Conservation (phyloP, 1,140 invertebrate genomes). For the Lordiphosa collinella region DNA sequence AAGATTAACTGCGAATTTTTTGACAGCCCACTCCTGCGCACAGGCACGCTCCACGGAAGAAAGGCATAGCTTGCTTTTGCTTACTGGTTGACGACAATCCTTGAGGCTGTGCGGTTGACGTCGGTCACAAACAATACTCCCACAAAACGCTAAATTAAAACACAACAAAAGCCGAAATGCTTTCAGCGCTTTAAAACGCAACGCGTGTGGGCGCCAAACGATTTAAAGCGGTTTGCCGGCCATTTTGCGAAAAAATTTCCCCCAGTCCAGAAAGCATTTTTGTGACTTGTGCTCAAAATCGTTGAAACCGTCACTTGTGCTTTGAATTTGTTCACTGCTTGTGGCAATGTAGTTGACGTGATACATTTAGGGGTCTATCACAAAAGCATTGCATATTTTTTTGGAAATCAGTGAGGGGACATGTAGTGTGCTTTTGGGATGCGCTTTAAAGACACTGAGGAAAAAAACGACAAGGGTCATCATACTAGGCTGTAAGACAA, state of each 20-base stretch:
- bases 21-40: constrained; percentile 15
- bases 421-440: constrained; percentile 27
- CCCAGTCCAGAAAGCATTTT: constrained; percentile 3
- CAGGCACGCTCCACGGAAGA: not conserved
- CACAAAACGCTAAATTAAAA: constrained; percentile 58
- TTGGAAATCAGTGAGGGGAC: constrained; percentile 6
- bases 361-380: not conserved
- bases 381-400: constrained; percentile 19
- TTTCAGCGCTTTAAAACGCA: constrained; percentile 14
- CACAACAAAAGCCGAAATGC: constrained; percentile 54
- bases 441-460: not conserved
- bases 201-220: constrained; percentile 27
- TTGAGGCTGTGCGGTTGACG: constrained; percentile 15
- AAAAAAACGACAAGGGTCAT: not conserved
- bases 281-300: constrained; percentile 20
- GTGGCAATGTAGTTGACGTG: constrained; percentile 12
- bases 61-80: constrained; percentile 12
- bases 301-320: constrained; percentile 35
- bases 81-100: not conserved
- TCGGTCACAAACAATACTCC: constrained; percentile 24
- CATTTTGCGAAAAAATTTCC: constrained; percentile 8
- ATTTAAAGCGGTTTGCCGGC: constrained; percentile 38
- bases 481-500: too few species aligned
- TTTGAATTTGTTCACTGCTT: constrained; percentile 33
- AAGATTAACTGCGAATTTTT: constrained; percentile 52